A percentile compares a stretch with the other conserved stretches of the same genome.
Evolutionary conservation across 2,797 vertebrate genomes (phyloP).

Genomic region (Chiroxiphia lanceolata): DNA sequence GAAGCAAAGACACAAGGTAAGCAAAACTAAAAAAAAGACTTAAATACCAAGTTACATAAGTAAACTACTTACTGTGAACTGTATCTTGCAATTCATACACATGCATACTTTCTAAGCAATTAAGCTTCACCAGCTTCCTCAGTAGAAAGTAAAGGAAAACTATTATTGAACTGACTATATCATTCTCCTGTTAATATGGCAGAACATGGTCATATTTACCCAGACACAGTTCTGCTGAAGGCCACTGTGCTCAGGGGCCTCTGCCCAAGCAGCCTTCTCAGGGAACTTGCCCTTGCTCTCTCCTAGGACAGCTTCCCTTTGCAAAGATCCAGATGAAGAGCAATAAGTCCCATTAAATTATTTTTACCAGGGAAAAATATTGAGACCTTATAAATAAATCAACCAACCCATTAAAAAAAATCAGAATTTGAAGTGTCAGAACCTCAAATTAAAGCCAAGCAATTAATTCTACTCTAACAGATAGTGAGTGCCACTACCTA

Average conservation of each 20-base stretch:
- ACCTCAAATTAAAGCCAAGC: conserved; percentile 36
- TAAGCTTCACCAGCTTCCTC: background rate
- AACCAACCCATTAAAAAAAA: background rate
- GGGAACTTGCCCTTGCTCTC: background rate
- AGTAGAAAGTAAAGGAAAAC: background rate
- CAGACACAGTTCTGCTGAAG: background rate
- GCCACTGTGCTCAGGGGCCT: too few species aligned
- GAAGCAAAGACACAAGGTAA: conserved; percentile 34
- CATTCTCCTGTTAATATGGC: background rate
- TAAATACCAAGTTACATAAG: conserved; percentile 31
- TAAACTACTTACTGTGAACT: conserved; percentile 1
- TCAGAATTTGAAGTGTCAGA: conserved; percentile 5
- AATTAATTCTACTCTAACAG: conserved; percentile 41
- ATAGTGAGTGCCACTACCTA: conserved; percentile 20
- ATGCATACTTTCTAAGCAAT: background rate
- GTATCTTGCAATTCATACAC: background rate
- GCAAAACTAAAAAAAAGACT: background rate
- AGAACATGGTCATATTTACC: background rate
- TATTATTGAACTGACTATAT: background rate
- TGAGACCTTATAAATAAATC: background rate
- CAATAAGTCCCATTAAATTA: conserved; percentile 34
- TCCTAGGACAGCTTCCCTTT: background rate
- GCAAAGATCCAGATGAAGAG: background rate
- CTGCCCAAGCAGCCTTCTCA: background rate
- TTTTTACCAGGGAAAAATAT: background rate